Conservation (phyloP, 2,113 vertebrate genomes). For the Ovis aries region DNA sequence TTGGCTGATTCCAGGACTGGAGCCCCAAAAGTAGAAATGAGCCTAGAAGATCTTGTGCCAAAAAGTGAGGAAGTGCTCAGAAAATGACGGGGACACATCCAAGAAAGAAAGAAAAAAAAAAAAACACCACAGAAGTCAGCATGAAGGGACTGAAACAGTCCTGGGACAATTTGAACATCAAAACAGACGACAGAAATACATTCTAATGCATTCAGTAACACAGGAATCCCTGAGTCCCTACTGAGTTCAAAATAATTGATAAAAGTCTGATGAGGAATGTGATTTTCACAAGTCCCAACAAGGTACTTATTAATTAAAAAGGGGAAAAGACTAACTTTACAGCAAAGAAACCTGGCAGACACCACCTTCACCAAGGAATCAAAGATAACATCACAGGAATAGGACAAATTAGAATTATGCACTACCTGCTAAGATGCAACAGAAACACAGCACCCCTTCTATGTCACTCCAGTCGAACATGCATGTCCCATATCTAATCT, state of each 20-base stretch:
- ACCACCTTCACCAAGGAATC: conserved; percentile 1
- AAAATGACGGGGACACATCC: neutral
- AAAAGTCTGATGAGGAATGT: neutral
- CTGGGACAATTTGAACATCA: neutral
- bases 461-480: neutral
- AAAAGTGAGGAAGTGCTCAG: neutral
- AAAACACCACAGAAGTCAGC: neutral
- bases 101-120: neutral
- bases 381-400: neutral
- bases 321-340: neutral
- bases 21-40: neutral
- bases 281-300: neutral
- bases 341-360: neutral
- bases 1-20: neutral
- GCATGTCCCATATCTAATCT: neutral
- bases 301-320: neutral
- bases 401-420: neutral
- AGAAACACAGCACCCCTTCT: neutral
- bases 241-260: neutral
- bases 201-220: neutral
- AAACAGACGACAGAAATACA: neutral
- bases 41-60: neutral
- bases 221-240: neutral
- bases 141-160: neutral
- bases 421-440: neutral